A percentile compares a stretch with the other conserved stretches of the same genome.
Conservation (phyloP, 2,113 vertebrate species). For the Psilopsiagon aymara region DNA sequence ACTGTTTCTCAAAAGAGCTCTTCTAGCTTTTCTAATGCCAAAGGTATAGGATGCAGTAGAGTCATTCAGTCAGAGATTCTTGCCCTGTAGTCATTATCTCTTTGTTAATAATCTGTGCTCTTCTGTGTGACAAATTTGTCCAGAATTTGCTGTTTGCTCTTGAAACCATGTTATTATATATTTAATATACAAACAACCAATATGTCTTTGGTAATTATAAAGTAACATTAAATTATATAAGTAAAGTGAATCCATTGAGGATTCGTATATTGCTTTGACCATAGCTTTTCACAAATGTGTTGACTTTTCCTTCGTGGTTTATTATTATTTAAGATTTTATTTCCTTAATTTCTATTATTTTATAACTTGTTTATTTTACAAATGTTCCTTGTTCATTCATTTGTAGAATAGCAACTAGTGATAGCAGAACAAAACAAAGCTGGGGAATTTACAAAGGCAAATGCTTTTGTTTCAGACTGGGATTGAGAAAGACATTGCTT, state of each 20-base stretch:
- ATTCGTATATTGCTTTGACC: not conserved
- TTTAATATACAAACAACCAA: constrained; percentile 37
- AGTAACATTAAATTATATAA: constrained; percentile 61
- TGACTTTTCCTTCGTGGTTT: constrained; percentile 3
- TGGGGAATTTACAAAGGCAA: not conserved
- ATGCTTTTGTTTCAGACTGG: not conserved
- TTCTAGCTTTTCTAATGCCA: not conserved
- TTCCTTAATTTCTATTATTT: not conserved
- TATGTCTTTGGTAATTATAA: constrained; percentile 24
- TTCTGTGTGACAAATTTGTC: not conserved
- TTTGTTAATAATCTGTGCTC: not conserved
- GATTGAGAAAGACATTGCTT: not conserved
- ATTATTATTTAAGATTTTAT: constrained; percentile 2
- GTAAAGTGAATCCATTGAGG: constrained; percentile 29
- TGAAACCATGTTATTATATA: constrained; percentile 8
- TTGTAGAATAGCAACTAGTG: not conserved
- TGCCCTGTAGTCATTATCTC: not conserved
- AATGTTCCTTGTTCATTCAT: not conserved
- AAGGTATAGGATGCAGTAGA: not conserved
- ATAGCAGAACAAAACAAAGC: not conserved
- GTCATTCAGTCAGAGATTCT: not conserved
- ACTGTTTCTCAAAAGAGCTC: not conserved
- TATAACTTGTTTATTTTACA: not conserved
- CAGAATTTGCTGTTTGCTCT: not conserved
- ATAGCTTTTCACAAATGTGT: not conserved